Evolutionary conservation across 2,797 vertebrate species (phyloP).

Genomic region (Capromys pilorides): DNA sequence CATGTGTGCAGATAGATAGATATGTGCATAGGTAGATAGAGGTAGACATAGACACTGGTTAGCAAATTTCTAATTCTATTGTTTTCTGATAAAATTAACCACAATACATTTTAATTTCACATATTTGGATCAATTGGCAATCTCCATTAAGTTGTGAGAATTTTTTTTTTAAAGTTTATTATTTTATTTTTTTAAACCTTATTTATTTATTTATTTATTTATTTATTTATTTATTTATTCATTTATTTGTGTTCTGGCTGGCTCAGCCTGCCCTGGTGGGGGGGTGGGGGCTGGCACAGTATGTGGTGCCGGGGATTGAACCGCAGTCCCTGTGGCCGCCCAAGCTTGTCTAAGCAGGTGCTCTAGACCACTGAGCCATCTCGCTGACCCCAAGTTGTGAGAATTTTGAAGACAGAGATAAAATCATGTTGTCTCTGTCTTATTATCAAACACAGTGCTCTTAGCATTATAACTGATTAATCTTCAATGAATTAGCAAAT

Average conservation of each 20-base stretch:
- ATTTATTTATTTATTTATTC: no score
- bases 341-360: no score
- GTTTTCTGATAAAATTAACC: background rate
- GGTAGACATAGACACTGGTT: background rate
- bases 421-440: background rate
- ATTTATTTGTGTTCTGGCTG: no score
- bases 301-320: no score
- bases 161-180: background rate
- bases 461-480: background rate
- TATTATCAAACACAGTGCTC: background rate
- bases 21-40: background rate
- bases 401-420: background rate
- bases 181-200: no score
- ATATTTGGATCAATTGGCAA: background rate
- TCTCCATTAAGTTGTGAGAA: background rate
- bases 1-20: background rate
- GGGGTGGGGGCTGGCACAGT: no score
- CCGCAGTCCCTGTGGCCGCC: no score
- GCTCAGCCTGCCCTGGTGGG: no score
- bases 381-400: background rate
- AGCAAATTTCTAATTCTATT: conserved; percentile 27
- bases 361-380: no score
- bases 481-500: background rate
- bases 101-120: conserved; percentile 2
- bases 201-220: no score